Conservation (phyloP, 2,113 vertebrate species). For the Felis chaus region DNA sequence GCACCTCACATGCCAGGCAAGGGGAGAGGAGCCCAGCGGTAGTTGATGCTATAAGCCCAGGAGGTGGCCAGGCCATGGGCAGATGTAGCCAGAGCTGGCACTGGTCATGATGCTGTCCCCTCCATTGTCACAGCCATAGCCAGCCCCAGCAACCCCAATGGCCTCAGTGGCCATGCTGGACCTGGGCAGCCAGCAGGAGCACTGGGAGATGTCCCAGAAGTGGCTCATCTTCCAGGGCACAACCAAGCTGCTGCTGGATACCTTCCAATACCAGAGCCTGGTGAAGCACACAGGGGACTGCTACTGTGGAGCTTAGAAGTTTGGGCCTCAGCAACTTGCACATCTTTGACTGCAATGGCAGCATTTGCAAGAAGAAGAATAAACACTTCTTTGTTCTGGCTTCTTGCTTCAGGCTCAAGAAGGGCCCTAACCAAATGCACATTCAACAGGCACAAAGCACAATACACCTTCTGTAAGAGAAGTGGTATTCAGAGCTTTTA, state of each 20-base stretch:
- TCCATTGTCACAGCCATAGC: background rate
- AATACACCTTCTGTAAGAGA: background rate
- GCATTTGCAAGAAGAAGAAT: slow-evolving; percentile 98
- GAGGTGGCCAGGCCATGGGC: background rate
- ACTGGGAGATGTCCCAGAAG: background rate
- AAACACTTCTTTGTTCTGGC: slow-evolving; percentile 95
- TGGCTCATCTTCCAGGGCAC: background rate
- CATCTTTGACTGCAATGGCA: slow-evolving; percentile 97
- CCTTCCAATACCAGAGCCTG: slow-evolving; percentile 83
- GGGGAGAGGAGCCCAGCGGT: background rate
- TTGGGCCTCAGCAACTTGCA: slow-evolving; percentile 90
- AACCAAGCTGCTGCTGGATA: background rate
- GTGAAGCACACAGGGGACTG: slow-evolving; percentile 95
- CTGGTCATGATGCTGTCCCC: background rate
- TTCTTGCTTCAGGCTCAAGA: slow-evolving; percentile 90
- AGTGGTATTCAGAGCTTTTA: background rate
- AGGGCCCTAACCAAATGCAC: slow-evolving; percentile 66
- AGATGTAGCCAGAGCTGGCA: background rate
- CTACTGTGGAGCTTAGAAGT: slow-evolving; percentile 96
- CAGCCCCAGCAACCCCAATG: background rate
- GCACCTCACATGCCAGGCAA: background rate
- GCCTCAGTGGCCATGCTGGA: background rate
- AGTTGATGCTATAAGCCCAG: background rate
- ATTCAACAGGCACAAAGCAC: background rate
- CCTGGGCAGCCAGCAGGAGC: background rate